Conservation (phyloP, 2,888 invertebrate genomes). For the Papilio gigon region DNA sequence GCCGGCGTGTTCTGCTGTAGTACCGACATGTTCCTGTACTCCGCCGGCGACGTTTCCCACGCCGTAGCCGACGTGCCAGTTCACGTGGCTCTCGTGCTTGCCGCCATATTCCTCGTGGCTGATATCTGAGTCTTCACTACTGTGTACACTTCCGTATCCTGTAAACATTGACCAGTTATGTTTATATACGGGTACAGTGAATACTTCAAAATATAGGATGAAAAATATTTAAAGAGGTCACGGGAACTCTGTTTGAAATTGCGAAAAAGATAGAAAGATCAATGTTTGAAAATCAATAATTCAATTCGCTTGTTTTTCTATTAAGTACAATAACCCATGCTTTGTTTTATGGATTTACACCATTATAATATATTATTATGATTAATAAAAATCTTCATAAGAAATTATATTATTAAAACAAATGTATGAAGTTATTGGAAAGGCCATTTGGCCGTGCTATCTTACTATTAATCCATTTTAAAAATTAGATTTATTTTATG, state of each 20-base stretch:
- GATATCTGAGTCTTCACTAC: constrained; percentile 14
- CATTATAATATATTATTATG: constrained; percentile 1
- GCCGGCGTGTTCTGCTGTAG: constrained; percentile 1
- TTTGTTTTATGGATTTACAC: neutral
- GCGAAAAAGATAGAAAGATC: neutral
- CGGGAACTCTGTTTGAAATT: neutral
- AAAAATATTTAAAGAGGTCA: neutral
- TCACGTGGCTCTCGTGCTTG: constrained; percentile 11
- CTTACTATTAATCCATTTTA: neutral
- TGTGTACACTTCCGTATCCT: constrained; percentile 25
- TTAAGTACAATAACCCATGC: neutral
- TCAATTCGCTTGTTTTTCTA: neutral
- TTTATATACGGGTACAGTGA: neutral
- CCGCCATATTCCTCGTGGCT: constrained; percentile 4
- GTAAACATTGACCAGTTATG: neutral
- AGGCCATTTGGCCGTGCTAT: constrained; percentile 4
- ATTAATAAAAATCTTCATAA: neutral
- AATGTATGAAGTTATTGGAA: neutral
- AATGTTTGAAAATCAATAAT: neutral
- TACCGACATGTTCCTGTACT: neutral
- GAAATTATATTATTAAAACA: neutral
- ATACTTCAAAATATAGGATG: neutral
- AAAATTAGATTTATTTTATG: too few relatives aligned
- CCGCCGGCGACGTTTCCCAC: constrained; percentile 9
- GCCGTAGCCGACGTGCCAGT: constrained; percentile 16